phyloP scores from a whole-genome alignment of 2,113 vertebrate species.

The Caracal caracal region DNA sequence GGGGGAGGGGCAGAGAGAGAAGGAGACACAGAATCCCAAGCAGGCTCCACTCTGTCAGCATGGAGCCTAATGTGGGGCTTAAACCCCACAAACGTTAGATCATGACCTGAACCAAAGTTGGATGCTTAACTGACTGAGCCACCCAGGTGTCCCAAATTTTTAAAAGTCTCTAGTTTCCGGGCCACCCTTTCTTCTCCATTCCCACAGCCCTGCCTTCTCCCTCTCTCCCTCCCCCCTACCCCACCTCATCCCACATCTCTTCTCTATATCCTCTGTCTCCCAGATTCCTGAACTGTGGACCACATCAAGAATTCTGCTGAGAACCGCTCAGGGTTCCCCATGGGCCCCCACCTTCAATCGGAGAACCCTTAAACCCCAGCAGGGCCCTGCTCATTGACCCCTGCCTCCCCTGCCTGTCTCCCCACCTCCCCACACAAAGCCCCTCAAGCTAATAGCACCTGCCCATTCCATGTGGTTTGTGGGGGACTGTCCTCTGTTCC shows the following conservation, averaged over 20 bases:
- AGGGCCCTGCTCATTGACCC: neutral
- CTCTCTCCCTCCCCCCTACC: fast-evolving
- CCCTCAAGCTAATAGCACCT: neutral
- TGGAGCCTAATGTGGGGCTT: too few relatives aligned
- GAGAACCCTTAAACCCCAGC: neutral
- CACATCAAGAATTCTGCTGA: neutral
- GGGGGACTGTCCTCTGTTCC: neutral
- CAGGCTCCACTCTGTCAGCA: too few relatives aligned
- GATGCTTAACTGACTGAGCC: too few relatives aligned
- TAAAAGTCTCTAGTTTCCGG: neutral
- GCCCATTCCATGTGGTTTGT: neutral
- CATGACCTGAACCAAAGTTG: too few relatives aligned
- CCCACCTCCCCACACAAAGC: neutral
- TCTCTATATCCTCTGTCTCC: neutral
- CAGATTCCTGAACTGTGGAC: neutral
- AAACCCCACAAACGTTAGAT: too few relatives aligned
- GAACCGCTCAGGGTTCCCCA: neutral
- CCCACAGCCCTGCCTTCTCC: neutral
- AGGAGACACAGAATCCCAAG: too few relatives aligned
- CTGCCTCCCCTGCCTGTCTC: neutral
- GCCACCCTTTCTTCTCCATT: neutral
- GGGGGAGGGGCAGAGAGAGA: too few relatives aligned
- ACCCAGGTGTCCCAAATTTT: too few relatives aligned
- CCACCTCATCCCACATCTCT: neutral
- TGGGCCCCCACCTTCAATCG: neutral